These are phyloP conservation scores for Poeciliopsis presidionis DNA, from an alignment of 2,797 vertebrate species.

Conservation along the genomic window DNA sequence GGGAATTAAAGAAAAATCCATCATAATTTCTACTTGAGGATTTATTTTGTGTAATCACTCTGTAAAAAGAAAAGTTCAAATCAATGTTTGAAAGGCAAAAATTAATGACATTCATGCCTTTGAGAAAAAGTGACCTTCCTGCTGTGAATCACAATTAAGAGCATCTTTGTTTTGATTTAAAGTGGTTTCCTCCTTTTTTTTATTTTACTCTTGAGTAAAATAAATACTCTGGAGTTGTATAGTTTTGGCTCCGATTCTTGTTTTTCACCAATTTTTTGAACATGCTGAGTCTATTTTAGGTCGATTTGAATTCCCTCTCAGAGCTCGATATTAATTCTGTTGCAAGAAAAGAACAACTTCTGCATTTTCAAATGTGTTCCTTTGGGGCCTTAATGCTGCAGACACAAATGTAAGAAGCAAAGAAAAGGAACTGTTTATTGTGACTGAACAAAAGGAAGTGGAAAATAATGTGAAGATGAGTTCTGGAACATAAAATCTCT, in stretches of 20 bases:
- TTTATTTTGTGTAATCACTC: background rate
- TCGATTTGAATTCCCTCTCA: background rate
- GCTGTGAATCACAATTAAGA: background rate
- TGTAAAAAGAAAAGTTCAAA: background rate
- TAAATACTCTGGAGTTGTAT: background rate
- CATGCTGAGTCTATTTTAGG: background rate
- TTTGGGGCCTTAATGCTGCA: background rate
- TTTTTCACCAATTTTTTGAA: background rate
- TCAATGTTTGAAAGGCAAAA: constrained; percentile 2
- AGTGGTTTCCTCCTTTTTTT: background rate
- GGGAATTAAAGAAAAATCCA: background rate
- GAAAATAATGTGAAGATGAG: background rate
- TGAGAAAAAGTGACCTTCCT: constrained; percentile 1
- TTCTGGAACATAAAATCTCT: background rate
- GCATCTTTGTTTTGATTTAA: background rate
- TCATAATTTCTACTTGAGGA: no score
- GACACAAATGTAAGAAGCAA: background rate
- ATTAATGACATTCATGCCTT: background rate
- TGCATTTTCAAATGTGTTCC: background rate
- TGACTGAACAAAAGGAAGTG: background rate
- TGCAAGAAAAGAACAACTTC: background rate
- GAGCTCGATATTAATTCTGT: background rate
- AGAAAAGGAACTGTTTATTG: background rate
- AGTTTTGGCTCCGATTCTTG: background rate
- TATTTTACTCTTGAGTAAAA: background rate